Percentiles rank a stretch among this genome's conserved stretches.
Conservation (phyloP, 2,797 vertebrate species). For the Alca torda region DNA sequence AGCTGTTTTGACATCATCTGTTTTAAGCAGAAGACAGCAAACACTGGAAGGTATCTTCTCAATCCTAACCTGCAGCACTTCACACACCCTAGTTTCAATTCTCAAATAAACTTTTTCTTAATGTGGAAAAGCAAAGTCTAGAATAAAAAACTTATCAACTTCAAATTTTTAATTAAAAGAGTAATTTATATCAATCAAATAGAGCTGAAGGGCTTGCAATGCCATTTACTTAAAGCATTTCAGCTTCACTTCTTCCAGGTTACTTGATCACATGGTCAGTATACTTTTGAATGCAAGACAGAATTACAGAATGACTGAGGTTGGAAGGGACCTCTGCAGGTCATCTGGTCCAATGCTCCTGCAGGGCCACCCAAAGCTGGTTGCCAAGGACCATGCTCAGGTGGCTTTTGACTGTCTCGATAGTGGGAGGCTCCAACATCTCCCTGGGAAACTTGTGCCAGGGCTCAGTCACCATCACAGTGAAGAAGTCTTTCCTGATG, state of each 20-base stretch:
- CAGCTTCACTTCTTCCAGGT: background rate
- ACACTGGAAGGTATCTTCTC: background rate
- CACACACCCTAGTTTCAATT: background rate
- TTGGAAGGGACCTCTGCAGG: background rate
- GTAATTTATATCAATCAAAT: background rate
- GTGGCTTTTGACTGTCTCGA: background rate
- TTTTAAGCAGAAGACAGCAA: background rate
- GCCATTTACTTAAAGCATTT: background rate
- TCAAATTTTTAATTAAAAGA: background rate
- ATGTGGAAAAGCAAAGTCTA: background rate
- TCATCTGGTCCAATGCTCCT: background rate
- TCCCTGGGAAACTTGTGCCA: background rate
- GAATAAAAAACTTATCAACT: background rate
- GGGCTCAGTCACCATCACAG: background rate
- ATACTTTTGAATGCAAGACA: background rate
- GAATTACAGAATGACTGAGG: background rate
- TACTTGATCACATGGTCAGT: background rate
- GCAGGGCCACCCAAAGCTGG: background rate
- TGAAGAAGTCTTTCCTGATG: background rate
- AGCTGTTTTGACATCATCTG: background rate
- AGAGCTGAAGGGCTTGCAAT: background rate
- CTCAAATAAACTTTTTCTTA: background rate
- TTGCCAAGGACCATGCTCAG: rapidly evolving
- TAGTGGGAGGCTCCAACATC: background rate
- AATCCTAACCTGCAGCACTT: background rate